Evolutionary conservation across 2,113 vertebrate species (phyloP).

Genomic region (Syngnathus floridae): DNA sequence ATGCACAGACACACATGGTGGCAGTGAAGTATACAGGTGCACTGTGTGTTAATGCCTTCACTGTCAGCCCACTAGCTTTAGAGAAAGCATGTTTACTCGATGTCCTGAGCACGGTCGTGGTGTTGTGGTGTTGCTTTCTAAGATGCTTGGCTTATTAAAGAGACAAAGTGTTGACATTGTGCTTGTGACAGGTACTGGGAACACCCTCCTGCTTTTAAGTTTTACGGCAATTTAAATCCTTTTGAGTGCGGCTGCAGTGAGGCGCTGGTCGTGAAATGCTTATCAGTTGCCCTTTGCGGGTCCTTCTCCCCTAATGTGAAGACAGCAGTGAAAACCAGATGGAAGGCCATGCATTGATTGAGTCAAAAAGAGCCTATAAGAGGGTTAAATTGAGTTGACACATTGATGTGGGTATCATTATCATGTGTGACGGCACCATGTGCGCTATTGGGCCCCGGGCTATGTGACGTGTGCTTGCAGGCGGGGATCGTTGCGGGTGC

Average conservation of each 20-base stretch:
- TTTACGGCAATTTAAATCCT: constrained; percentile 2
- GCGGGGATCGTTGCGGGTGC: constrained; percentile 16
- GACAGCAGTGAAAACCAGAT: constrained; percentile 56
- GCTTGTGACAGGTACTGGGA: constrained; percentile 25
- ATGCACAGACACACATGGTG: too few relatives aligned
- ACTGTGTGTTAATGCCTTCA: constrained; percentile 46
- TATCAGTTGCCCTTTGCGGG: constrained; percentile 13
- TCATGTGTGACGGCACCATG: constrained; percentile 54
- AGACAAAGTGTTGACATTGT: constrained; percentile 36
- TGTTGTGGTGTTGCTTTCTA: neutral
- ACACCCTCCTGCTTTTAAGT: constrained; percentile 17
- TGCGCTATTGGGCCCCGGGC: constrained; percentile 32
- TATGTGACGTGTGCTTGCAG: constrained; percentile 14
- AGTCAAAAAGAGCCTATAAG: constrained; percentile 52
- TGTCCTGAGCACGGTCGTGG: constrained; percentile 50
- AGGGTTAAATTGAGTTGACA: constrained; percentile 65
- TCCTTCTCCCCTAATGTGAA: constrained; percentile 30
- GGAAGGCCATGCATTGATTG: constrained; percentile 57
- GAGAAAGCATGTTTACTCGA: constrained; percentile 58
- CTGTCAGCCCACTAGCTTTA: constrained; percentile 53
- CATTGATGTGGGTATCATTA: constrained; percentile 60
- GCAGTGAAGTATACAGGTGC: constrained; percentile 34
- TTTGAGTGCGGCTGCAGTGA: neutral
- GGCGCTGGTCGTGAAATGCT: constrained; percentile 1
- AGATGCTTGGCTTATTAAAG: constrained; percentile 27